These are phyloP conservation scores for Cyprinodon brontotheroides DNA, from an alignment of 2,113 vertebrate genomes.

Conservation along the genomic window DNA sequence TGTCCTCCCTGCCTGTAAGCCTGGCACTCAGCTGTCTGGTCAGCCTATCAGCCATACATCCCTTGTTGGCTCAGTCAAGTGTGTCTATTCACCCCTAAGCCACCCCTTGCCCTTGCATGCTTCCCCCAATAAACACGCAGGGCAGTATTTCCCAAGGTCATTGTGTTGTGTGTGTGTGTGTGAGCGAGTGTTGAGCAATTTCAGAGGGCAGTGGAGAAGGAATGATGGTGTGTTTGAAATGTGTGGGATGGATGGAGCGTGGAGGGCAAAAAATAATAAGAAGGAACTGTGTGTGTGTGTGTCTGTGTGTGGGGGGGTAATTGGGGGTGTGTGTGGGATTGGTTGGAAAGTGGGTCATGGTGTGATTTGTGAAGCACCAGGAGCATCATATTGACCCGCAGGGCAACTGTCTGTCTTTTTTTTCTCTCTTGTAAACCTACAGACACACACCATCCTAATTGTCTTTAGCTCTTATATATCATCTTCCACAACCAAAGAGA, in stretches of 20 bases:
- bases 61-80: constrained; percentile 75
- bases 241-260: constrained; percentile 52
- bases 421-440: constrained; percentile 25
- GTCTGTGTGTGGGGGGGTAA: constrained; percentile 14
- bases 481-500: constrained; percentile 33
- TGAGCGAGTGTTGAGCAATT: constrained; percentile 27
- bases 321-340: constrained; percentile 22
- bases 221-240: constrained; percentile 48
- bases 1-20: constrained; percentile 42
- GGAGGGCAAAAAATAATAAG: constrained; percentile 60
- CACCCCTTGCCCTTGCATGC: constrained; percentile 59
- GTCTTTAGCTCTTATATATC: constrained; percentile 45
- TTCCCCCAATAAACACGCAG: constrained; percentile 55
- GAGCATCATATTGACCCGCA: constrained; percentile 71
- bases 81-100: constrained; percentile 72
- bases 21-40: constrained; percentile 59
- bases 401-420: constrained; percentile 64
- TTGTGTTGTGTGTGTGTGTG: constrained; percentile 32
- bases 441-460: constrained; percentile 20
- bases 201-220: constrained; percentile 8
- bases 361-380: constrained; percentile 66
- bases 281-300: constrained; percentile 16
- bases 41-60: constrained; percentile 55
- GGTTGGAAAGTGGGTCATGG: constrained; percentile 71
- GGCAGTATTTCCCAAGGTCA: constrained; percentile 67